Base-by-base conservation (phyloP, 2,113 vertebrate genomes). In the Ceyx cyanopectus region DNA sequence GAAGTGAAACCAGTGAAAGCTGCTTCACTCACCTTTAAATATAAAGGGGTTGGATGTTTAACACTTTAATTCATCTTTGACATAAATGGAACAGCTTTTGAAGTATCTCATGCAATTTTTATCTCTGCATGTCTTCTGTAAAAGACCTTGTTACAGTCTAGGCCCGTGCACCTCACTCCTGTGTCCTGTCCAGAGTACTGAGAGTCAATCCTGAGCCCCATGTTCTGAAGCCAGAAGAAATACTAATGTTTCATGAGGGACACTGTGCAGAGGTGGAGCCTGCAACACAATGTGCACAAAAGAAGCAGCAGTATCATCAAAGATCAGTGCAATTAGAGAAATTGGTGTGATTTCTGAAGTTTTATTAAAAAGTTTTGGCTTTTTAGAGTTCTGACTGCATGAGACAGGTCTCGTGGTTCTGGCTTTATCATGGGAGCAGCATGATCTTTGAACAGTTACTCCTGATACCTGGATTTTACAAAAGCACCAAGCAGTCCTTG, bases 311-410 rank as follows among this genome's bases (percentile, higher is more conserved):
- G 62, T 10, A 68, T 24, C 77, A 86, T 58, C 51, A 75, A 90
- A 67, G 8, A 65, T 81, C 21, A 58, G 70, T 61, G 29, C 26
- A 75, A 7, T 74, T 34, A 37, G 24, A 82, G 30, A 68, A 76
- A 85, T 37, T 0, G 2, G 3, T 60, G 26, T 57, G 4, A 56
- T 70, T 92, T 93, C 43, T 87, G 48, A 53, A 85, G 30, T 74
- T 96, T 93, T 95, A 93, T 92, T 95, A 21, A 41, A 63, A 83
- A 89, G 20, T 40, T 78, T 80, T 50, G 19, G 16, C 40, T 85
- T 91, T 89, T 81, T 32, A 14, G 83, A 87, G 72, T 78, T 89
- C 89, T 87, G 46, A 40, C 32, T 72, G 68, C 73, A 3, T 63
- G 82, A 74, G 19, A 50, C 24, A 13, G 7, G 9, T 70, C 54